Percentiles rank a stretch among this genome's conserved stretches.
Evolutionary conservation across 2,113 vertebrate species (phyloP).

Genomic region (Zingel zingel): DNA sequence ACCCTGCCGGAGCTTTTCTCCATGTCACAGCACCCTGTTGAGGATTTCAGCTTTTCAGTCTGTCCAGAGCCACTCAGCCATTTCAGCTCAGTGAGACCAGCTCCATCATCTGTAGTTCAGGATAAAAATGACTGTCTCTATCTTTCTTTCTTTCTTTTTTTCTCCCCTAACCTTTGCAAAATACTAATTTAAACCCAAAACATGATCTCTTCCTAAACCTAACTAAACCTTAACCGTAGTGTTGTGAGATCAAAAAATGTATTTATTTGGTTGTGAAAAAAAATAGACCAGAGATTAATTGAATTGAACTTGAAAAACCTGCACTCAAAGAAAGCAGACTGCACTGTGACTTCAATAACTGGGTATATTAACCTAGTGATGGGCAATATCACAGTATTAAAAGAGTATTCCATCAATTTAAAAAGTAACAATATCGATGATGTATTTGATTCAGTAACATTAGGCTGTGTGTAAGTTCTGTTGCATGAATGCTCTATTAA

Average conservation of each 20-base stretch:
- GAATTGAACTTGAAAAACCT: background rate
- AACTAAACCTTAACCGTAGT: background rate
- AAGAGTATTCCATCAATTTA: too few relatives aligned
- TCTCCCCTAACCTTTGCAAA: background rate
- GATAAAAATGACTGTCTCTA: background rate
- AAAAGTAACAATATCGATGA: too few relatives aligned
- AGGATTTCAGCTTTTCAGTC: background rate
- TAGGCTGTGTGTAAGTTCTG: too few relatives aligned
- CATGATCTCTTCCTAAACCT: too few relatives aligned
- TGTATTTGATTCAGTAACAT: too few relatives aligned
- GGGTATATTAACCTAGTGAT: background rate
- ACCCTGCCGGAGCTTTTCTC: background rate
- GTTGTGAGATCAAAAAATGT: background rate
- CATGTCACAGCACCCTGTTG: background rate
- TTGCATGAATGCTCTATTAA: too few relatives aligned
- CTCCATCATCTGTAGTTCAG: background rate
- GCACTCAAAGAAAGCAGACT: too few relatives aligned
- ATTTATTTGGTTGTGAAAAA: background rate
- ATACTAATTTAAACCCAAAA: background rate
- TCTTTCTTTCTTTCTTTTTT: background rate
- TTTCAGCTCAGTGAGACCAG: background rate
- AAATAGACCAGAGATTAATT: background rate
- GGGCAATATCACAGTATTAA: too few relatives aligned
- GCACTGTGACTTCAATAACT: background rate
- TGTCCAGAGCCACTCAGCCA: background rate